These are phyloP conservation scores for Astyanax mexicanus DNA, from an alignment of 2,797 vertebrate species.

Conservation along the genomic window DNA sequence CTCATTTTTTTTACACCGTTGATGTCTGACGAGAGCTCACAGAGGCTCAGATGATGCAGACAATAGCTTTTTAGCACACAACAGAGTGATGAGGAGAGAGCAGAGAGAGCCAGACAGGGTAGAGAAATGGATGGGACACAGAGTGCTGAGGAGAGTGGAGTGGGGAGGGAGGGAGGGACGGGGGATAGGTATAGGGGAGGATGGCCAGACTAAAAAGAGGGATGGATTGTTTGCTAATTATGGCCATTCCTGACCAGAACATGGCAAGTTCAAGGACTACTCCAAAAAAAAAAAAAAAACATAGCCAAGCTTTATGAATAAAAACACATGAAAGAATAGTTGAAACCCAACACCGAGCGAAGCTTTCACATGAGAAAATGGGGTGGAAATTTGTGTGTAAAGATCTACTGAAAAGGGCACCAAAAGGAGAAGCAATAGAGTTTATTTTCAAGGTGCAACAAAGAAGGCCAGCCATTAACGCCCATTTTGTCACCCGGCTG, in stretches of 20 bases:
- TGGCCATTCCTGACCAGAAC: conserved; percentile 90
- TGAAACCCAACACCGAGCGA: conserved; percentile 63
- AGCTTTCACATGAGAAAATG: conserved; percentile 55
- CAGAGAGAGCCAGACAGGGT: conserved; percentile 83
- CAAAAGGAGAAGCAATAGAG: conserved; percentile 52
- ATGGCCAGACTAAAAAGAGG: conserved; percentile 81
- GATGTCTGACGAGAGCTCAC: conserved; percentile 83
- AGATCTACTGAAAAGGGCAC: conserved; percentile 36
- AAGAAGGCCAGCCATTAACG: conserved; percentile 42
- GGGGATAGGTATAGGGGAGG: conserved; percentile 37
- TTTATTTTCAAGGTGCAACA: conserved; percentile 65
- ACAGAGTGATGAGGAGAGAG: conserved; percentile 70
- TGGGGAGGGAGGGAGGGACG: too few relatives aligned
- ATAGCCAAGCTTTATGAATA: conserved; percentile 79
- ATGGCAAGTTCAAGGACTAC: conserved; percentile 90
- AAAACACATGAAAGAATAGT: conserved; percentile 64
- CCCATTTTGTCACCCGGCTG: conserved; percentile 20
- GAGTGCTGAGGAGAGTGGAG: conserved; percentile 51
- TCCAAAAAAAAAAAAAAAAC: conserved; percentile 66
- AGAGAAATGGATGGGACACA: conserved; percentile 70
- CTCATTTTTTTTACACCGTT: conserved; percentile 64
- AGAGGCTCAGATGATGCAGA: conserved; percentile 90
- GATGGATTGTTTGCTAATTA: conserved; percentile 95
- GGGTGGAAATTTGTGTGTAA: conserved; percentile 48
- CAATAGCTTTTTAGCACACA: conserved; percentile 92